These are phyloP conservation scores for Papilio aristodemus DNA, from an alignment of 1,140 invertebrate genomes.

Conservation along the genomic window DNA sequence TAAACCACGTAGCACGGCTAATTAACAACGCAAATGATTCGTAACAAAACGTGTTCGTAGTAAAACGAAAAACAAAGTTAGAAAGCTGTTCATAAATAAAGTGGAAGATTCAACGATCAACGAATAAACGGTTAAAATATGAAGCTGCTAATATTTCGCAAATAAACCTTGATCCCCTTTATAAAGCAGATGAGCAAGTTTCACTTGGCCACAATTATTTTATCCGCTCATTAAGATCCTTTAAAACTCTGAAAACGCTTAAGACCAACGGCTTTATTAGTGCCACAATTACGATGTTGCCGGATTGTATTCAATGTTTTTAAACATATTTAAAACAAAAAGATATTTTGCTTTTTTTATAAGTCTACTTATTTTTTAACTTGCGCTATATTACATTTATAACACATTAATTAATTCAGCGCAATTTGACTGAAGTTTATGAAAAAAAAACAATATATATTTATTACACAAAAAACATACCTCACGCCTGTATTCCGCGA, in stretches of 20 bases:
- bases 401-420: no score
- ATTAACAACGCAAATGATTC: neutral
- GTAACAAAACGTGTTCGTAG: neutral
- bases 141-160: neutral
- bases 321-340: neutral
- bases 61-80: neutral
- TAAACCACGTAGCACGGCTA: neutral
- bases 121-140: neutral
- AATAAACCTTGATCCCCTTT: neutral
- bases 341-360: neutral
- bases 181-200: neutral
- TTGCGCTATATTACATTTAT: no score
- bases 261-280: neutral
- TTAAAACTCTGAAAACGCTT: neutral
- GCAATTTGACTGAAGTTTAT: no score
- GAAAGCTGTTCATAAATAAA: neutral
- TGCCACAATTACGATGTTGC: neutral
- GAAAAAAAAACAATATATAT: no score
- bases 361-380: no score
- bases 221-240: slow-evolving; percentile 6
- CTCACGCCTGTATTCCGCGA: no score
- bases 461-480: no score
- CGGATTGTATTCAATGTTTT: neutral
- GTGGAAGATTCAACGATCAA: neutral
- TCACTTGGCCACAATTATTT: slow-evolving; percentile 1